These are phyloP conservation scores for Clangula hyemalis DNA, from an alignment of 2,797 vertebrate species.

Conservation along the genomic window DNA sequence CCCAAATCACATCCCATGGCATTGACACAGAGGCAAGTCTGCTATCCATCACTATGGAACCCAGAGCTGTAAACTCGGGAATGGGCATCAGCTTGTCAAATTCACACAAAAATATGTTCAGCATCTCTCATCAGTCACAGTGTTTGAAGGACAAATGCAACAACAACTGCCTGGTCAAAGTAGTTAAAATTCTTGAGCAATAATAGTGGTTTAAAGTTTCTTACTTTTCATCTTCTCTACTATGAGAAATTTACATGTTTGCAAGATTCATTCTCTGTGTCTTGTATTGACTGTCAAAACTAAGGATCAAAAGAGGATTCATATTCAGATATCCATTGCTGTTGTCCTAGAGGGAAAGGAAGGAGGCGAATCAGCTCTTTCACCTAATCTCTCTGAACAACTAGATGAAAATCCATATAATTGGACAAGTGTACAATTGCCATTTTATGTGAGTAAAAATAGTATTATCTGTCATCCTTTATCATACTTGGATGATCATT, in stretches of 20 bases:
- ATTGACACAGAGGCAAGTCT: not conserved
- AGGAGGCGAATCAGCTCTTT: not conserved
- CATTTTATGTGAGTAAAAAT: constrained; percentile 28
- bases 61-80: constrained; percentile 15
- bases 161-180: not conserved
- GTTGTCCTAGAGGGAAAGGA: not conserved
- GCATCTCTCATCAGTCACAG: constrained; percentile 23
- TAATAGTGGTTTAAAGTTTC: not conserved
- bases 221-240: not conserved
- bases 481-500: constrained; percentile 67
- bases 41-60: constrained; percentile 10
- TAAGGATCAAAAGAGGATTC: not conserved
- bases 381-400: not conserved
- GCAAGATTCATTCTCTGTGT: not conserved
- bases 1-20: not conserved
- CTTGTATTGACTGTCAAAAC: not conserved
- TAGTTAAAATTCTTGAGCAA: not conserved
- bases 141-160: constrained; percentile 29
- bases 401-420: not conserved
- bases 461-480: constrained; percentile 65
- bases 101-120: constrained; percentile 53
- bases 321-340: not conserved
- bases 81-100: constrained; percentile 49
- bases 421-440: not conserved
- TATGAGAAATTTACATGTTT: not conserved